These are phyloP conservation scores for Pseudococcus jackbeardsleyi DNA, from an alignment of 2,888 invertebrate species.

Conservation along the genomic window DNA sequence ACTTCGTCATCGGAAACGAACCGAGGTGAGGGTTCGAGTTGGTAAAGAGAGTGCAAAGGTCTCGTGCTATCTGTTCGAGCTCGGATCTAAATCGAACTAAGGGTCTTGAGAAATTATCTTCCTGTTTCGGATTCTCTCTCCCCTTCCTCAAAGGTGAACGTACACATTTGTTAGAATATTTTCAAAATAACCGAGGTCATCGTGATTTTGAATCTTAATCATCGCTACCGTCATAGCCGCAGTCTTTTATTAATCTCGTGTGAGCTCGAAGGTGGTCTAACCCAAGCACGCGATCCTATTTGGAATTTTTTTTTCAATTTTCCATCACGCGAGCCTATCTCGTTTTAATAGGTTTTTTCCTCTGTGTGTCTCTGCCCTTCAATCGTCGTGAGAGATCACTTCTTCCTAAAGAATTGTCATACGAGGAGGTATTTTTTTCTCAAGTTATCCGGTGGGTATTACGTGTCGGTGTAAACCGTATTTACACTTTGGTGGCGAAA, in stretches of 20 bases:
- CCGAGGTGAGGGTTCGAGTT: neutral
- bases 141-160: neutral
- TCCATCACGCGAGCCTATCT: slow-evolving; percentile 28
- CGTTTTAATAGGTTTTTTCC: neutral
- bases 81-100: neutral
- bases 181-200: slow-evolving; percentile 24
- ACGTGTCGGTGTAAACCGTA: too few species aligned
- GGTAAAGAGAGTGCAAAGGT: neutral
- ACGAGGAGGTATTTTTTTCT: neutral
- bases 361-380: neutral
- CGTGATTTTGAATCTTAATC: slow-evolving; percentile 36
- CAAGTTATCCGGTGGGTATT: neutral
- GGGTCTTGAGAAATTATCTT: neutral
- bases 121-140: neutral
- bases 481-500: too few species aligned
- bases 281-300: neutral
- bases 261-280: neutral
- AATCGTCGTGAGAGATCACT: slow-evolving; percentile 8
- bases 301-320: slow-evolving; percentile 25
- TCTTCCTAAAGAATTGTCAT: neutral
- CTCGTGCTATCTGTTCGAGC: neutral
- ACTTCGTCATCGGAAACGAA: neutral
- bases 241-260: neutral
- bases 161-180: neutral
- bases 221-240: neutral